Evolutionary conservation across 2,113 vertebrate genomes (phyloP), one percentile per base, ranked within the genome.

Genomic region (Solea senegalensis): DNA sequence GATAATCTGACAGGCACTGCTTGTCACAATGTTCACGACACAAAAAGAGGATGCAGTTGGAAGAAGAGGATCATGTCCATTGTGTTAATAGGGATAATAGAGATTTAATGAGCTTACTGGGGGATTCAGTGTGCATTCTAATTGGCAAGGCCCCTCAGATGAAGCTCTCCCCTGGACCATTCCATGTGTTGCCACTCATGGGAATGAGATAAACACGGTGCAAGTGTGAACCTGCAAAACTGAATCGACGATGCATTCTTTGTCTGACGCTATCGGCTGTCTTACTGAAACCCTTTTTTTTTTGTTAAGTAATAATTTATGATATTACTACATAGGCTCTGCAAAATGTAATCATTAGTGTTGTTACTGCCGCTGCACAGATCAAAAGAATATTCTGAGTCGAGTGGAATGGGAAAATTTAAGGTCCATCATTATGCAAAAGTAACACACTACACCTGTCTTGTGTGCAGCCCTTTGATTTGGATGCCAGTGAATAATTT

Each of bases 1-100:
- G 59, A 76, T 69, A 71, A 90, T 76, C 77, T 87, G 86, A 87
- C 85, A 86, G 75, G 64, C 69, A 8, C 62, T 43, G 81, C 77
- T 83, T 78, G 78, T 81, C 77, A 53, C 51, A 59, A 46, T 70
- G 78, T 81, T 74, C 70, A 52, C 76, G 70, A 81, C 81, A 82
- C 71, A 69, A 70, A 84, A 74, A 50, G 58, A 61, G 71, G 72
- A 68, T 73, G 72, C 57, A 51, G 27, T 66, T 54, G 48, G 75
- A 58, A 73, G 65, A 80, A 61, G 76, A 81, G 68, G 84, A 91
- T 86, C 81, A 85, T 76, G 86, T 80, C 82, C 62, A 52, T 85
- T 86, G 83, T 80, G 73, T 78, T 87, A 88, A 87, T 74, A 85
- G 74, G 85, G 84, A 90, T 88, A 83, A 88, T 77, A 64, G 82